Base-by-base conservation (phyloP, 2,113 vertebrate genomes). In the Chamaea fasciata region DNA sequence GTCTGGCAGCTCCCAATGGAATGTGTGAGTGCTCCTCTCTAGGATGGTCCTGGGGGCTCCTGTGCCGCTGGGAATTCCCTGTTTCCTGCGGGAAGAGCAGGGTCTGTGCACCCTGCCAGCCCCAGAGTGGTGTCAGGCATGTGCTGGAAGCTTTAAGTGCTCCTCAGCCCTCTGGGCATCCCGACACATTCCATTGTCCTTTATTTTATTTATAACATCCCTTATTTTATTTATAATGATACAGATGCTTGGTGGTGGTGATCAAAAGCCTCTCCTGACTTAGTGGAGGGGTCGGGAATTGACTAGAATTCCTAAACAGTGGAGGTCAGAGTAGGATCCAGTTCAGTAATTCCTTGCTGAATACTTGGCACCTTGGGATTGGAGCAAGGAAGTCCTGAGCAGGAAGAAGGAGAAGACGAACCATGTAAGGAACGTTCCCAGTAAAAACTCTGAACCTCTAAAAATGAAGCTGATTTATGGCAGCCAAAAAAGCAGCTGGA, bases 201-300 rank as follows among this genome's bases (percentile, higher is more conserved):
- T 70, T 91, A 18, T 77, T 94, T 95, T 96, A 95, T 96, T 95
- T 75, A 94, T 89, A 75, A 39, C 81, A 35, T 75, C 81, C 56
- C 11, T 57, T 87, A 3, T 41, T 90, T 93, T 92, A 83, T 95
- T 94, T 74, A 59, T 87, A n/a, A 22, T 3, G 33, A 31, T 16
- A 2, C 73, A 39, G 3, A 52, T 44, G 74, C 76, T 71, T 17
- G 7, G 83, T 35, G 47, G 42, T 26, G 83, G 14, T 42, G 44
- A 47, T 52, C 56, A 56, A 9, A 92, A 94, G 9, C 62, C 41
- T 60, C 49, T 83, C 44, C 20, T 10, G 39, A 2, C 30, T 85
- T 33, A 19, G 27, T 20, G 68, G 46, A 62, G 69, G 69, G 12
- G 56, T 55, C 27, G 20, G 77, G 69, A 75, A 30, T 74, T 47